phyloP scores from a whole-genome alignment of 1,140 invertebrate genomes.

The Sycobia sp. region DNA sequence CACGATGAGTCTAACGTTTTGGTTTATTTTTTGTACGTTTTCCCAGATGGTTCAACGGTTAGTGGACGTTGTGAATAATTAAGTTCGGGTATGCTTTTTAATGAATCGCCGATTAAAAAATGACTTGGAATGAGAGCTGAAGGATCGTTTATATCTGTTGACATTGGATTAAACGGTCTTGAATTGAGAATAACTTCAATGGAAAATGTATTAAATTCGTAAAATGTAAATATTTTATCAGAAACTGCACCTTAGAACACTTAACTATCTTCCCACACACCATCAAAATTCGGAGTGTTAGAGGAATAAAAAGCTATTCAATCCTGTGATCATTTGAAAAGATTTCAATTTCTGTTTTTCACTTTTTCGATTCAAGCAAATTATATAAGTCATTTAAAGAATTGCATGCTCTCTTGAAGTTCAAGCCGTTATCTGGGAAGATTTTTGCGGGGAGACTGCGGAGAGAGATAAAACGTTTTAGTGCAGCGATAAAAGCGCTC shows the following conservation, averaged over 20 bases:
- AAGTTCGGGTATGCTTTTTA: not conserved
- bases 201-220: not conserved
- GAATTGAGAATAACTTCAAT: conserved; percentile 7
- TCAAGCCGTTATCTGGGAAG: not conserved
- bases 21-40: not conserved
- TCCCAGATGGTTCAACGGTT: too few relatives aligned
- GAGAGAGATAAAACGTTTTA: not conserved
- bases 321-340: not conserved
- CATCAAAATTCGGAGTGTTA: not conserved
- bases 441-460: not conserved
- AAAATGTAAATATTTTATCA: not conserved
- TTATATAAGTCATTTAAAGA: not conserved
- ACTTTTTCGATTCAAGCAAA: too few relatives aligned
- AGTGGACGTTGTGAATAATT: too few relatives aligned
- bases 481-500: not conserved
- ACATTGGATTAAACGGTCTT: too few relatives aligned
- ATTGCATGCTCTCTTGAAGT: not conserved
- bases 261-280: conserved; percentile 1
- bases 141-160: too few relatives aligned
- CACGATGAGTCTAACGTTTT: conserved; percentile 5
- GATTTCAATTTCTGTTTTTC: not conserved
- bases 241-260: not conserved
- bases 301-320: conserved; percentile 4
- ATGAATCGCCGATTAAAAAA: conserved; percentile 8
- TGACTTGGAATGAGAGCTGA: too few relatives aligned